These are phyloP conservation scores for Rhorus exstirpatorius DNA, from an alignment of 2,888 invertebrate genomes.

Conservation along the genomic window DNA sequence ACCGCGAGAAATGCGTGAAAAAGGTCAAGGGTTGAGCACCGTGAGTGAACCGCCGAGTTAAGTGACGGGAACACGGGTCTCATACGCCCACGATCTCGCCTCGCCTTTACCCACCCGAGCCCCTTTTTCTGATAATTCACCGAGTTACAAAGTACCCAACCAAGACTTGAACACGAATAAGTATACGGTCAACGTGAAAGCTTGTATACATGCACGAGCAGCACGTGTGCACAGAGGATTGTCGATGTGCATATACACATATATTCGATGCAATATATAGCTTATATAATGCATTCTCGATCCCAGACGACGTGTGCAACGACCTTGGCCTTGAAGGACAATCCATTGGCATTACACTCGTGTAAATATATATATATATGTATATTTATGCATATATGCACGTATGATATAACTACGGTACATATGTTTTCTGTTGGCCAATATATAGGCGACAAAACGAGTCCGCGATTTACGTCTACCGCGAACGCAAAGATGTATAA, in stretches of 20 bases:
- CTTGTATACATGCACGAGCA: background rate
- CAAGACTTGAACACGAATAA: background rate
- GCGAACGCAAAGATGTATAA: slow-evolving; percentile 56
- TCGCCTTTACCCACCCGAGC: background rate
- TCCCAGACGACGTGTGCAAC: slow-evolving; percentile 64
- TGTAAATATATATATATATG: slow-evolving; percentile 8
- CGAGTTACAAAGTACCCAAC: slow-evolving; percentile 30
- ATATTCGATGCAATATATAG: slow-evolving; percentile 47
- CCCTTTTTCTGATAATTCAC: slow-evolving; percentile 24
- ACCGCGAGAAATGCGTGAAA: slow-evolving; percentile 73
- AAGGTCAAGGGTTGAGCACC: slow-evolving; percentile 77
- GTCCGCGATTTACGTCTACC: slow-evolving; percentile 64
- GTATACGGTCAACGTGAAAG: slow-evolving; percentile 10
- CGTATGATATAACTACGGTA: slow-evolving; percentile 5
- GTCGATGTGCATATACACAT: background rate
- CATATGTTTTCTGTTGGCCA: slow-evolving; percentile 54
- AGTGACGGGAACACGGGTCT: slow-evolving; percentile 7
- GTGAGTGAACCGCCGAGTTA: slow-evolving; percentile 66
- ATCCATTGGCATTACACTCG: slow-evolving; percentile 6
- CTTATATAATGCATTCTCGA: slow-evolving; percentile 29
- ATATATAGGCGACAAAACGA: slow-evolving; percentile 62
- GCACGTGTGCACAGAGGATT: background rate
- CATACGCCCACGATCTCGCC: background rate
- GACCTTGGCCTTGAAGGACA: slow-evolving; percentile 68
- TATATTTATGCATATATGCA: slow-evolving; percentile 15